Evolutionary conservation across 2,888 invertebrate species (phyloP).

Genomic region (Cantharis rustica): DNA sequence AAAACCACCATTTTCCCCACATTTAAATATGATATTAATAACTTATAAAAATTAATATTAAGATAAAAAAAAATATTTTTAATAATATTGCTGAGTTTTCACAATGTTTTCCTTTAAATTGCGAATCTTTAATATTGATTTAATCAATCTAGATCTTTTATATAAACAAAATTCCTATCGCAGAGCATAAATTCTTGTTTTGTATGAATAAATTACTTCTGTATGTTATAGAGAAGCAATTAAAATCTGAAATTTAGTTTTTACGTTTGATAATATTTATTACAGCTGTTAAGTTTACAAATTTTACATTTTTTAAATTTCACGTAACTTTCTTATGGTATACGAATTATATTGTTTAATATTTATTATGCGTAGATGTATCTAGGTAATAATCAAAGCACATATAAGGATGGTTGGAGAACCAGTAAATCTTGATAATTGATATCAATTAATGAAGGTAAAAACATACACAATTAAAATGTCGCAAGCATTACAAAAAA

Average conservation of each 20-base stretch:
- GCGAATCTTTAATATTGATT: background rate
- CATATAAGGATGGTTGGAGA: conserved; percentile 42
- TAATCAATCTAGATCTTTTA: background rate
- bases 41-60: no score
- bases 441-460: conserved; percentile 51
- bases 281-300: background rate
- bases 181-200: background rate
- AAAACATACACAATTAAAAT: conserved; percentile 53
- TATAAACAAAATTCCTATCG: background rate
- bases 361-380: conserved; percentile 41
- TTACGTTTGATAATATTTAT: background rate
- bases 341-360: conserved; percentile 39
- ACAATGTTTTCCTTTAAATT: no score
- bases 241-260: background rate
- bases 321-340: background rate
- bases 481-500: conserved; percentile 48
- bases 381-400: conserved; percentile 35
- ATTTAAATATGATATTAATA: no score
- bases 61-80: no score
- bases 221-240: background rate
- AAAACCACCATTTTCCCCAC: no score
- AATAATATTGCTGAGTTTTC: no score
- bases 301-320: background rate
- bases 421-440: conserved; percentile 54
- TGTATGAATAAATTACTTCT: background rate